Conservation (phyloP, 1,140 invertebrate genomes). For the Ectropis grisescens region DNA sequence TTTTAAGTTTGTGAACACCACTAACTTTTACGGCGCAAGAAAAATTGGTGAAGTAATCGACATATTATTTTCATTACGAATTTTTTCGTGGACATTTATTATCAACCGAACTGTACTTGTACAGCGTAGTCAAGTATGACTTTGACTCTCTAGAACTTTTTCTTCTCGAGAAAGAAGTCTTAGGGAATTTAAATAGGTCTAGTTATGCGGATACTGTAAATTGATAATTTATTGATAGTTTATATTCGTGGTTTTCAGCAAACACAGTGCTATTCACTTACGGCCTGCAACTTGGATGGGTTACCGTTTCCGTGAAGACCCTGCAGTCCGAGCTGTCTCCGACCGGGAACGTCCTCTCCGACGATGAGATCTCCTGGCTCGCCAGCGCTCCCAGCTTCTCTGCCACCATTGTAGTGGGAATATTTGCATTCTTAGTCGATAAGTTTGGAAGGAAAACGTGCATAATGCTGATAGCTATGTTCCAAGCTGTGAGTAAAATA, state of each 20-base stretch:
- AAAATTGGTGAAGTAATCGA: no score
- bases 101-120: no score
- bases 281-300: conserved; percentile 69
- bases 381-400: conserved; percentile 37
- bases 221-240: no score
- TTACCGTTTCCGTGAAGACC: conserved; percentile 54
- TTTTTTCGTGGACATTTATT: no score
- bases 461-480: conserved; percentile 1
- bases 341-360: conserved; percentile 49
- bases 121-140: no score
- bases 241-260: conserved; percentile 45
- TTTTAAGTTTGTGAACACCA: no score
- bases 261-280: conserved; percentile 60
- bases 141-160: no score
- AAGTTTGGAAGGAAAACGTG: conserved; percentile 6
- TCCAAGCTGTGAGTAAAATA: conserved; percentile 11
- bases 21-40: no score
- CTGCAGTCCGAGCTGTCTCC: conserved; percentile 51
- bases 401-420: background rate
- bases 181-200: no score
- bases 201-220: no score
- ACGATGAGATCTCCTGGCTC: conserved; percentile 56
- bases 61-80: no score
- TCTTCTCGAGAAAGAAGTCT: no score
- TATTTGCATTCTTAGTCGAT: conserved; percentile 3